Base-by-base conservation (phyloP, 1,140 invertebrate genomes). In the Elymnias hypermnestra region DNA sequence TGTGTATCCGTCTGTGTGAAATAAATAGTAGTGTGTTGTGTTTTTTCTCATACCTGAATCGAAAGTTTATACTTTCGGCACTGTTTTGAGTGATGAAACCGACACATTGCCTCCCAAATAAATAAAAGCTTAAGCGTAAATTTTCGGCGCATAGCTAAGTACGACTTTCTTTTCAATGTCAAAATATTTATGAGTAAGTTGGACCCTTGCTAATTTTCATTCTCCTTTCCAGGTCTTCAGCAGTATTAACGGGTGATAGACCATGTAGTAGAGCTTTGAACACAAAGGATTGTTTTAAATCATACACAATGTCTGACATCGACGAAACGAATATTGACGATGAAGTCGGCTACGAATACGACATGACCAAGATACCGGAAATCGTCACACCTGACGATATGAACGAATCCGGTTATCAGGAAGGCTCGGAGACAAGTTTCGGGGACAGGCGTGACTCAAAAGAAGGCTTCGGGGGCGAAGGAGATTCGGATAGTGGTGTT, bases 361-460 rank as follows among this genome's bases (percentile, higher is more conserved):
- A 83, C 48, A 63, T 61, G 35, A 72, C 74, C 4, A 77, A 82
- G 36, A 74, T 79, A 51, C 78, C 81, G 3, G 78, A 84, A 21
- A 84, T 84, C 33, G 64, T 84, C 3, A 72, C 78, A 0, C 66
- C 78, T 0, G 78, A 84, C 33, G 81, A 84, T 6, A 81, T 81
- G 76, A 77, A 73, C 42, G 81, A 84, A 42, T 83, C 77, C 2
- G 79, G 77, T 0, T 84, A 83, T 39, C 75, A 79, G 29, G 79
- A 81, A 51, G 78, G 73, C 3, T 84, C 81, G 22, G 77, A 82
- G 50, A 65, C 66, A 39, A 81, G 77, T 52, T 82, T 68, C 23
- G 76, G 76, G 17, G 77, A 82, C 6, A 52, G 81, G 36, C 56
- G 77, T 33, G 81, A 83, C 36, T 77, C 74, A 0, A 81, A 84